These are phyloP conservation scores for Synaphobranchus kaupii DNA, from an alignment of 2,797 vertebrate species.

Conservation along the genomic window DNA sequence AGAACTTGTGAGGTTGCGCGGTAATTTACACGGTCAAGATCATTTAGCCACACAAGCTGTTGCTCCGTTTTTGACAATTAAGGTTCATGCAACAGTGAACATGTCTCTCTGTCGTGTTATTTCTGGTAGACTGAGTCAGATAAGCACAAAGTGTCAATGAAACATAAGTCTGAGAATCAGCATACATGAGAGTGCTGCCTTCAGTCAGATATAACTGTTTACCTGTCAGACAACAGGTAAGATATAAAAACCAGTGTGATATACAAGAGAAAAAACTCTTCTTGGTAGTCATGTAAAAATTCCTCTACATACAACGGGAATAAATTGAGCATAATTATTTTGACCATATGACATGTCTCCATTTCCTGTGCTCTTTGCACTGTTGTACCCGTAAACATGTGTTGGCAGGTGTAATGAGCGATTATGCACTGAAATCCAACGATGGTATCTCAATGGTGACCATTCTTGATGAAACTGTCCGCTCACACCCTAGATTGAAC, in stretches of 20 bases:
- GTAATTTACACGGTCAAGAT: slow-evolving; percentile 29
- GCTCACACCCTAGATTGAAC: not conserved
- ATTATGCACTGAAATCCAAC: not conserved
- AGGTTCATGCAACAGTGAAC: slow-evolving; percentile 11
- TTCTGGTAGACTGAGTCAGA: slow-evolving; percentile 32
- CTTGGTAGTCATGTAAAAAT: slow-evolving; percentile 10
- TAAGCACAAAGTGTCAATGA: slow-evolving; percentile 52
- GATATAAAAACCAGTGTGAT: not conserved
- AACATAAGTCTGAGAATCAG: slow-evolving; percentile 43
- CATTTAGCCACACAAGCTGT: slow-evolving; percentile 27
- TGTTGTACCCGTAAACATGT: not conserved
- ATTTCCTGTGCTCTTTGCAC: not conserved
- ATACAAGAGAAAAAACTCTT: not conserved
- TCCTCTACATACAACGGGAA: not conserved
- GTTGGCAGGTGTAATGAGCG: not conserved
- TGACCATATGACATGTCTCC: not conserved
- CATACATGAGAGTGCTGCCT: slow-evolving; percentile 58
- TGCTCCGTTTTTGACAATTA: slow-evolving; percentile 20
- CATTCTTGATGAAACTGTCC: not conserved
- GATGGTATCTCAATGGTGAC: not conserved
- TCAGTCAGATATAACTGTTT: slow-evolving; percentile 10
- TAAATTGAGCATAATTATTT: not conserved
- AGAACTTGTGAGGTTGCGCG: slow-evolving; percentile 5
- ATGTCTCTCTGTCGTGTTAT: slow-evolving; percentile 8
- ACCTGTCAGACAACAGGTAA: not conserved